These are phyloP conservation scores for Hymenochirus boettgeri DNA, from an alignment of 2,113 vertebrate species.

Conservation along the genomic window DNA sequence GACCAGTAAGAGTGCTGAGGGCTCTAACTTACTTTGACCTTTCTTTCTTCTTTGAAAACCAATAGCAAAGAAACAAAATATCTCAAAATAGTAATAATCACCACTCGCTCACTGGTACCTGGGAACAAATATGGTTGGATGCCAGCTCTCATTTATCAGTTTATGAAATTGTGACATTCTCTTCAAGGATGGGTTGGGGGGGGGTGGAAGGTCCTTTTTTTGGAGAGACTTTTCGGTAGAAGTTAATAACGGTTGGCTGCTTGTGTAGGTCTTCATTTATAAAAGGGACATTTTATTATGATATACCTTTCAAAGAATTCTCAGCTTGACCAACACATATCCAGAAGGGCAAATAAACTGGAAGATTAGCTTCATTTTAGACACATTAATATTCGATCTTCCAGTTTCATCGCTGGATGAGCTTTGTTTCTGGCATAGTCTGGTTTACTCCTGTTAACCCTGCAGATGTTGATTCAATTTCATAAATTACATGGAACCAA, in stretches of 20 bases:
- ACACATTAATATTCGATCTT: background rate
- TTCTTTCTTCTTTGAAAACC: constrained; percentile 58
- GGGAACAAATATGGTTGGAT: constrained; percentile 34
- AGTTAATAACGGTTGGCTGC: constrained; percentile 16
- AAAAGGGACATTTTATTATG: constrained; percentile 22
- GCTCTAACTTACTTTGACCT: constrained; percentile 52
- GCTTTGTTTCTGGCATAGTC: background rate
- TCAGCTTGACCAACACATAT: background rate
- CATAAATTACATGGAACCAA: background rate
- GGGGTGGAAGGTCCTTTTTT: constrained; percentile 34
- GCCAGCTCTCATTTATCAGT: constrained; percentile 57
- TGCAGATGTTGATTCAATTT: background rate
- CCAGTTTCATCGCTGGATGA: background rate
- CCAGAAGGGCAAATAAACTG: background rate
- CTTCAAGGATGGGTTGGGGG: constrained; percentile 40
- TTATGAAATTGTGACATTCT: constrained; percentile 53
- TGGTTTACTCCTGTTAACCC: background rate
- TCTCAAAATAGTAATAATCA: constrained; percentile 65
- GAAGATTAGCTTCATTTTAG: constrained; percentile 11
- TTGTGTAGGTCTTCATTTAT: constrained; percentile 2
- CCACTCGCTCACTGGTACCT: constrained; percentile 46
- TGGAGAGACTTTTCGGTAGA: constrained; percentile 17
- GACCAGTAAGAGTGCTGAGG: constrained; percentile 49
- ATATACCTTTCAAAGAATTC: constrained; percentile 3
- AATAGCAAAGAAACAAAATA: constrained; percentile 62